Evolutionary conservation across 2,113 vertebrate genomes (phyloP), one percentile per base, ranked within the genome.

Genomic region (Nothocercus julius): DNA sequence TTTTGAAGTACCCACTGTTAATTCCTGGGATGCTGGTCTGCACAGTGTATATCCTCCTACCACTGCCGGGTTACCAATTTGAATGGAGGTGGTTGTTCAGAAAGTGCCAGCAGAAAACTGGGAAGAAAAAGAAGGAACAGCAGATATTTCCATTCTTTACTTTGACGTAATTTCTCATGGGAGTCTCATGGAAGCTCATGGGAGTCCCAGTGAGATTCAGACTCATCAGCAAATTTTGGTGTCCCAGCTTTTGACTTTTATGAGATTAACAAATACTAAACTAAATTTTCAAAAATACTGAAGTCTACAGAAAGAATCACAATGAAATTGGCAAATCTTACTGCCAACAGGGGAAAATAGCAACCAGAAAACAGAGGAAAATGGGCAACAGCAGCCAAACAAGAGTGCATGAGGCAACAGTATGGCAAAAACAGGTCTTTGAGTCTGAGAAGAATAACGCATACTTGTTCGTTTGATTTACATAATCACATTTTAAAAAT

Each of bases 111-210:
- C 22, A 77, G 34, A 68, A 91, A 84, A 28, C 25, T 82, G 44
- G 66, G 36, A 93, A 89, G 22, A 79, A 89, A 86, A 85, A 68
- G 20, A 78, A 80, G 47, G 15, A 78, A 81, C 90, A 90, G 27
- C 6, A 44, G 78, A 0, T 45, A 61, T 66, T 83, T 78, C 53
- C 22, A 38, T 77, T 75, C 80, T 74, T 49, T 94, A 64, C 74
- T 84, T 88, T 32, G 18, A 81, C 32, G 38, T 32, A 78, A 7
- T 72, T 70, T 85, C 64, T 90, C 66, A 56, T 19, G 9, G 67
- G 17, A 81, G 54, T 32, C 28, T 90, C 53, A 54, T 30, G 53
- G 27, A 28, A 54, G 30, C 27, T 16, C 27, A 54, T 28, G 27
- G 53, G 53, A 15, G 79, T 64, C 20, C 45, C 59, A 59, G 18